phyloP scores from a whole-genome alignment of 1,140 invertebrate genomes.

The Tribolium castaneum region DNA sequence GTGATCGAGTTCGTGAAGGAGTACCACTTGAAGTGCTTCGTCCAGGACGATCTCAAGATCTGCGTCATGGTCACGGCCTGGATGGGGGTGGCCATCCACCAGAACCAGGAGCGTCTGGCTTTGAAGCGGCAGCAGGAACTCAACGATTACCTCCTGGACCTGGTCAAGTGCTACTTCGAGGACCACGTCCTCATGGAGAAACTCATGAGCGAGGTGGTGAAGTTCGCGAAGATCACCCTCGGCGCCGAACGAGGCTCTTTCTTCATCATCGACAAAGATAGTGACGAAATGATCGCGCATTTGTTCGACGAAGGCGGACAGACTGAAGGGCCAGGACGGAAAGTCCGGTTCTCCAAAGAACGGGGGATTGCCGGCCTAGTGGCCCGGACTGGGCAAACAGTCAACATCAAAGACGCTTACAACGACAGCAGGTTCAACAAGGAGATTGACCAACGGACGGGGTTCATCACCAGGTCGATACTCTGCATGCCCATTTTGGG shows the following conservation, averaged over 20 bases:
- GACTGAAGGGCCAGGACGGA: slow-evolving; percentile 45
- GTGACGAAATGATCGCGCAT: slow-evolving; percentile 65
- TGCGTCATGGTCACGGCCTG: slow-evolving; percentile 66
- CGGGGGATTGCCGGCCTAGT: slow-evolving; percentile 65
- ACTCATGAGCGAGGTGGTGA: slow-evolving; percentile 68
- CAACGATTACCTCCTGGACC: slow-evolving; percentile 65
- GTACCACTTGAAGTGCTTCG: slow-evolving; percentile 56
- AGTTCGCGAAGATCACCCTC: slow-evolving; percentile 67
- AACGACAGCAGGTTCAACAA: slow-evolving; percentile 66
- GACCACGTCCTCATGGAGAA: slow-evolving; percentile 67
- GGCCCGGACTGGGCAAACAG: slow-evolving; percentile 62
- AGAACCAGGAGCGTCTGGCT: slow-evolving; percentile 65
- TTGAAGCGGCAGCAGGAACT: slow-evolving; percentile 66
- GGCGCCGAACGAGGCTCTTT: slow-evolving; percentile 67
- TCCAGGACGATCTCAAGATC: slow-evolving; percentile 59
- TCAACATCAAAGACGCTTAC: slow-evolving; percentile 68
- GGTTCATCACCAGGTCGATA: slow-evolving; percentile 66
- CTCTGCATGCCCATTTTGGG: slow-evolving; percentile 67
- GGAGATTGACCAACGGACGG: slow-evolving; percentile 66
- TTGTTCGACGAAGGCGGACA: slow-evolving; percentile 68
- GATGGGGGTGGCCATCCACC: slow-evolving; percentile 69
- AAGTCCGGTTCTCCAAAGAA: slow-evolving; percentile 66
- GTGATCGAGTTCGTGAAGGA: slow-evolving; percentile 67
- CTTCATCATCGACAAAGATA: slow-evolving; percentile 66
- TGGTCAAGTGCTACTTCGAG: slow-evolving; percentile 67